Base-by-base conservation (phyloP, 2,888 invertebrate species). In the Ditylenchus weischeri region DNA sequence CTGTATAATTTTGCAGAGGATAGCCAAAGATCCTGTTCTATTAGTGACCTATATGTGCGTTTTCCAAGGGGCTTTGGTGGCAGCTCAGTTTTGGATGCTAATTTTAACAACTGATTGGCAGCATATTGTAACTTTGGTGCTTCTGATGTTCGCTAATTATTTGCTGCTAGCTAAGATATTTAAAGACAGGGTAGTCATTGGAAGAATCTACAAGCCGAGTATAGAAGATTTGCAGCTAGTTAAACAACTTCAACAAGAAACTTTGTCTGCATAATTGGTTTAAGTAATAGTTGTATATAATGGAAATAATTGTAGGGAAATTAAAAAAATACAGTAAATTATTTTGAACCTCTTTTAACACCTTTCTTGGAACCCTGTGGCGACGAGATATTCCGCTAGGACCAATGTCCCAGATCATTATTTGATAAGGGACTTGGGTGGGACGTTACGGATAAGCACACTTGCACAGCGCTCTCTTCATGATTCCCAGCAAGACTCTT, bases 41-140 rank as follows among this genome's bases (percentile, higher is more conserved):
- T 84, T 91, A 21, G 84, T 86, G 48, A 81, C 84, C 69, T 72
- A 83, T 8, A 78, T 87, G 58, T 88, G 94, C 59, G 83, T 89
- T 0, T 87, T 90, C 69, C 77, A 83, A 65, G 71, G 69, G 29
- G 58, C 67, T 10, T 70, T 83, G 36, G 79, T 83, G 19, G 71
- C 58, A 21, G 69, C 73, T 38, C 91, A 93, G 84, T 86, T 95
- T 68, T 88, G 89, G 64, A 86, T 92, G 47, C 85, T 95, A 15
- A 87, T 91, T 76, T 88, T 90, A 73, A 89, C 90, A 19, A 87
- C 89, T 50, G 90, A 92, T 77, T 96, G 95, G 95, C 91, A 93
- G 85, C 90, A 92, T 83, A 89, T 93, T 69, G 84, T 94, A 59
- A 90, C 93, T 2, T 87, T 93, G 78, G 89, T 91, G 7, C 87